Base-by-base conservation (phyloP, 1,140 invertebrate species). In the Microplitis mediator region DNA sequence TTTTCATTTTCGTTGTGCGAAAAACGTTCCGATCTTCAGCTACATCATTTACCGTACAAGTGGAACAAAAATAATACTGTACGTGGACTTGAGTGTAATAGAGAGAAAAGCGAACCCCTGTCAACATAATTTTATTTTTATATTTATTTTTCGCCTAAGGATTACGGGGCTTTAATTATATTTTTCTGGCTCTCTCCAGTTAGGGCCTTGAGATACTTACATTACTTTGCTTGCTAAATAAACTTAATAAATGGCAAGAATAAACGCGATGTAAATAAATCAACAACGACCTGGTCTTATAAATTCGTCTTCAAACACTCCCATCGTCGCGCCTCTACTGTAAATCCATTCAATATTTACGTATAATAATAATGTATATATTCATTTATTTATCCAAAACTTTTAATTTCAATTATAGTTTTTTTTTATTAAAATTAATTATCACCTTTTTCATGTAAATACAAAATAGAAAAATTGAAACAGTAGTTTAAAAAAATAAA, bases 311-410 rank as follows among this genome's bases (percentile, higher is more conserved):
- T 63, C 69, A 70, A 75, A 81, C 71, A 82, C 81, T 77, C 80
- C 80, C 78, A 81, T 76, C 70, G 76, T 74, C 72, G 73, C 66
- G 74, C 71, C 73, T 80, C 68, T 74, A 67, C 77, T 77, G 74
- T 81, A 77, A 80, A 82, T 79, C 73, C 75, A 77, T 76, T 80
- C 76, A 81, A 78, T 80, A 77, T 80, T 79, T 78, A 71, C 80
- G 76, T 72, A 62, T 11, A 75, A 80, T 79, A 77, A 76, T 75
- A 73, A 76, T 56, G 54, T 74, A 65, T 11, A 9, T 39, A n/a
- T 4, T 45, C 39, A 11, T n/a, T n/a, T 6, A 31, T 69, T 61
- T 69, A 31, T 50, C n/a, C 36, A 9, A 34, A 45, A 50, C 45
- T 63, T 63, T 52, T 32, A 71, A 6, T 45, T 45, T 13, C 14